Evolutionary conservation across 2,113 vertebrate genomes (phyloP).

Genomic region (Xiphorhynchus elegans): DNA sequence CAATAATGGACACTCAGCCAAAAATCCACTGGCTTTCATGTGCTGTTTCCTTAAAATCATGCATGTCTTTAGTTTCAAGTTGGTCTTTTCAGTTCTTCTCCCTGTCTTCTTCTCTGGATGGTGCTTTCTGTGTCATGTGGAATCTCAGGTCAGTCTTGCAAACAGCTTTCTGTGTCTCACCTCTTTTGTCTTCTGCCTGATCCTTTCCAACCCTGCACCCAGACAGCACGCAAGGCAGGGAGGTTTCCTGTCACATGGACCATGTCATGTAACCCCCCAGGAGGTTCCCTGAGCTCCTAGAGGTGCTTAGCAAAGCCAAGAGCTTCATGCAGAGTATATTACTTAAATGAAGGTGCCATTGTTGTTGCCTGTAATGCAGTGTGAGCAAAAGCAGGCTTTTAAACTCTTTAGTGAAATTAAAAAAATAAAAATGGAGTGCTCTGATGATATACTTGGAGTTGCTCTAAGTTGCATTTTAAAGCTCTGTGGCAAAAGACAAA

Average conservation of each 20-base stretch:
- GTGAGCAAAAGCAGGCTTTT: neutral
- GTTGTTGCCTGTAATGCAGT: neutral
- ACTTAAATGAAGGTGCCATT: neutral
- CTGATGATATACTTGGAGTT: neutral
- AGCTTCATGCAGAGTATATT: neutral
- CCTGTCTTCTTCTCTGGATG: neutral
- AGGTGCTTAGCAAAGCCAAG: neutral
- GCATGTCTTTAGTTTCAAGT: neutral
- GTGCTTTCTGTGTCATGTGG: neutral
- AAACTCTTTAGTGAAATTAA: neutral
- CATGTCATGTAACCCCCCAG: neutral
- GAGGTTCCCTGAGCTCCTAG: neutral
- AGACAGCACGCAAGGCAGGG: neutral
- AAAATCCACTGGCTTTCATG: neutral
- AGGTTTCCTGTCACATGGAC: neutral
- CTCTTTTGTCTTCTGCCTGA: neutral
- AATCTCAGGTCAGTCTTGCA: neutral
- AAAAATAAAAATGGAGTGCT: neutral
- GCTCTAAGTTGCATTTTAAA: neutral
- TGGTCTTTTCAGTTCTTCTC: neutral
- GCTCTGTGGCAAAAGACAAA: neutral
- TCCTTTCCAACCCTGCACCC: neutral
- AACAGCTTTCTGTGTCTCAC: neutral
- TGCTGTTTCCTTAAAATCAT: neutral
- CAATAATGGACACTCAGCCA: neutral